Evolutionary conservation across 2,797 vertebrate species (phyloP), one percentile per base, ranked within the genome.

Genomic region (Ispidina picta): DNA sequence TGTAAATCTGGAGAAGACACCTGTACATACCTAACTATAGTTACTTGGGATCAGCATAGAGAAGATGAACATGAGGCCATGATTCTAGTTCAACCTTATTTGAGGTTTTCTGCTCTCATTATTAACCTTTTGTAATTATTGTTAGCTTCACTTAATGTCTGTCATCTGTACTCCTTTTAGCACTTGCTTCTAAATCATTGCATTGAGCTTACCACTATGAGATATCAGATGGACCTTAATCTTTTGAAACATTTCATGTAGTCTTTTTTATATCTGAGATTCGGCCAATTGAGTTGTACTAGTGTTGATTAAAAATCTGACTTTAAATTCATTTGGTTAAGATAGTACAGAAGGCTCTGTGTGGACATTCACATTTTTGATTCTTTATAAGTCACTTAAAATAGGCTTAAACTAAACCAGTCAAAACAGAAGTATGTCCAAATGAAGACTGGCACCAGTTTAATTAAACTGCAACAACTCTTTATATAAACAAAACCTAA

Each of bases 401-500:
- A 93, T 66, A 90, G 68, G n/a, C 33, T 91, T 86, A 93, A 94
- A 76, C 64, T 79, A 86, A 93, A 93, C 65, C 89, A 89, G 55
- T 88, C 86, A 77, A 95, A 95, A 79, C 83, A 95, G 93, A 94
- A 95, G 71, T 65, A 62, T 88, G 77, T 92, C 91, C 89, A 95
- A 93, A 95, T 93, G 83, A 83, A 93, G 71, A 81, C 3, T 96
- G 89, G 88, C 91, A 95, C 39, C 68, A 93, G 71, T 93, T 94
- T 96, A 95, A 96, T 93, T 95, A 95, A 96, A 93, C 77, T 92
- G 74, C 85, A 83, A 62, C 54, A 88, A 71, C 70, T 76, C 76
- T 92, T 80, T 95, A 70, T 89, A 92, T 94, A 95, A 95, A 93
- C 92, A 96, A 88, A 92, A 83, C 62, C 92, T 94, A 94, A 91